Conservation (phyloP, 2,113 vertebrate genomes). For the Porphyrio hochstetteri region DNA sequence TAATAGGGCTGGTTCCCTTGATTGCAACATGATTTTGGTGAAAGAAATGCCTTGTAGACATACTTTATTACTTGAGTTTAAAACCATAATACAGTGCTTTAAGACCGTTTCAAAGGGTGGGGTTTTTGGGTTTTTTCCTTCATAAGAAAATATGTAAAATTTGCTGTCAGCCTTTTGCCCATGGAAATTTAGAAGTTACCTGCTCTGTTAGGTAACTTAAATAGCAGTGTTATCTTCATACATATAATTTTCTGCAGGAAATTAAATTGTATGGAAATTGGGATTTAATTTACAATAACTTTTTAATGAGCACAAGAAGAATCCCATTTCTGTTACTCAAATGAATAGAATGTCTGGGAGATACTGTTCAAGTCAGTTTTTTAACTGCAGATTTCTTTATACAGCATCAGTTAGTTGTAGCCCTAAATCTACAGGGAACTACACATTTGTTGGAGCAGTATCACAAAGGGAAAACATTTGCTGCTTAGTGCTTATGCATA, state of each 20-base stretch:
- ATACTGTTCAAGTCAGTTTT: constrained; percentile 48
- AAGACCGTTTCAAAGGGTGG: constrained; percentile 30
- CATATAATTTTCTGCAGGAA: background rate
- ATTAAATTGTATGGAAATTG: constrained; percentile 33
- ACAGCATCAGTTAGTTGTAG: constrained; percentile 30
- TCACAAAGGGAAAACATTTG: constrained; percentile 21
- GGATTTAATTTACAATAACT: constrained; percentile 59
- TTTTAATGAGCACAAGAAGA: constrained; percentile 60
- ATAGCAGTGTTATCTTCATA: constrained; percentile 16
- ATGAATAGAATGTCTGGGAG: constrained; percentile 47
- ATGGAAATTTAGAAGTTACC: constrained; percentile 60
- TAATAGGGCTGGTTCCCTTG: constrained; percentile 63
- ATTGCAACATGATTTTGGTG: constrained; percentile 8
- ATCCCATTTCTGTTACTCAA: constrained; percentile 38
- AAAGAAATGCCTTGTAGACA: constrained; percentile 40
- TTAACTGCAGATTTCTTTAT: constrained; percentile 46
- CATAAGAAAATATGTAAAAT: constrained; percentile 16
- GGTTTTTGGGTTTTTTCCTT: background rate
- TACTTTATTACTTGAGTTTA: constrained; percentile 49
- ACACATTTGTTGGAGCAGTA: constrained; percentile 49
- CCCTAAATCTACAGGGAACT: constrained; percentile 17
- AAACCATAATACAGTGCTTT: constrained; percentile 56
- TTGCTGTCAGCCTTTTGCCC: constrained; percentile 55
- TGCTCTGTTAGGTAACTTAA: constrained; percentile 55
- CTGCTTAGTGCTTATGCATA: constrained; percentile 71